Percentiles rank a stretch among this genome's conserved stretches.
These are phyloP conservation scores for Heliornis fulica DNA, from an alignment of 2,113 vertebrate genomes.

Conservation along the genomic window DNA sequence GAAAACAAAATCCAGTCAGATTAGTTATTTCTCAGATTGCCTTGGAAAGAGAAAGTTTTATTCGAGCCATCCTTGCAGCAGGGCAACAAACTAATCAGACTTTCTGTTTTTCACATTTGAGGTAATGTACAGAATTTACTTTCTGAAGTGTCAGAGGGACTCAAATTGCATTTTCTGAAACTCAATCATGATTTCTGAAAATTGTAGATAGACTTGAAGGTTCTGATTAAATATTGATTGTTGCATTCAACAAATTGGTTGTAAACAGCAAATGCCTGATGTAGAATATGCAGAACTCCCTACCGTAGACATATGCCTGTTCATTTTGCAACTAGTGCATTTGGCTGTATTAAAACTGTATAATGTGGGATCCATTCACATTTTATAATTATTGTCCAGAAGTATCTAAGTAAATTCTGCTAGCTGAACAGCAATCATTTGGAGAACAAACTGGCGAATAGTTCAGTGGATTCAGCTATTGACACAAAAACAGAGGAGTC, in stretches of 20 bases:
- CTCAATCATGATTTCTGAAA: neutral
- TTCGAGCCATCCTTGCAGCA: neutral
- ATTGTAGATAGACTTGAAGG: neutral
- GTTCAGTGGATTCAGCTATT: neutral
- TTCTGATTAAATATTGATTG: constrained; percentile 11
- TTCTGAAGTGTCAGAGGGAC: neutral
- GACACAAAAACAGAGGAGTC: neutral
- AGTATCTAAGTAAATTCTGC: neutral
- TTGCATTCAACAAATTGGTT: neutral
- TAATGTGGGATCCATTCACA: neutral
- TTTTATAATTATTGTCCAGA: neutral
- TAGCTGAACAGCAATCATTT: neutral
- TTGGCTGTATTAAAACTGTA: neutral
- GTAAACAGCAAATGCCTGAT: neutral
- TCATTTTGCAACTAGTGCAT: neutral
- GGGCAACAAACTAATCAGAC: neutral
- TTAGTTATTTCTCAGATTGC: neutral
- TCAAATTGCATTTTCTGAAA: neutral
- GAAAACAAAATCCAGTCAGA: neutral
- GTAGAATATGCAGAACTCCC: neutral
- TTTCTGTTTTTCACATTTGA: neutral
- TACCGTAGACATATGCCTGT: neutral
- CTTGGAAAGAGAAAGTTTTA: neutral
- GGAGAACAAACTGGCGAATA: neutral
- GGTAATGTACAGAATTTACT: neutral